Percentiles rank a stretch among this genome's conserved stretches.
phyloP scores from a whole-genome alignment of 2,888 invertebrate species.

The Rhimphoctona megacephalus region DNA sequence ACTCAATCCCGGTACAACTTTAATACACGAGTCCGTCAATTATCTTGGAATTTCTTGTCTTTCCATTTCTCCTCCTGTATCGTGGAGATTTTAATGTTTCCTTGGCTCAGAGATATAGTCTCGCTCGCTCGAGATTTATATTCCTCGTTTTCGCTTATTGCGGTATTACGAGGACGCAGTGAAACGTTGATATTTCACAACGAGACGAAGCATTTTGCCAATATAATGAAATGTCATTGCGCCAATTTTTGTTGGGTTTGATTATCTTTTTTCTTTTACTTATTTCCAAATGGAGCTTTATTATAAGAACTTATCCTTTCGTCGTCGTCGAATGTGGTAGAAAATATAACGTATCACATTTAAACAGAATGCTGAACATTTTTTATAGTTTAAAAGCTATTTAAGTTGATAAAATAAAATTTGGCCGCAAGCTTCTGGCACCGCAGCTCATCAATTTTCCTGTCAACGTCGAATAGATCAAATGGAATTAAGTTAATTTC shows the following conservation, averaged over 20 bases:
- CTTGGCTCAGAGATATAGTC: constrained; percentile 48
- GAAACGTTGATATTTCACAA: constrained; percentile 34
- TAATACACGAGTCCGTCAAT: constrained; percentile 60
- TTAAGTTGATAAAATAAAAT: neutral
- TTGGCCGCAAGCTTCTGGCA: too few species aligned
- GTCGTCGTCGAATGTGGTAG: neutral
- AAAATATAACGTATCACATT: neutral
- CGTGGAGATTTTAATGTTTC: constrained; percentile 53
- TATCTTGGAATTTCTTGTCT: constrained; percentile 66
- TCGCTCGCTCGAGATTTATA: constrained; percentile 52
- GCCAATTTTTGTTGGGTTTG: neutral
- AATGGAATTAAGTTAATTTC: neutral
- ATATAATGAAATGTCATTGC: constrained; percentile 16
- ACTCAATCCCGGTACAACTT: constrained; percentile 26
- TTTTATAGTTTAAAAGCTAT: neutral
- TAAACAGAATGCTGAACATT: neutral
- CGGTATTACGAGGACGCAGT: constrained; percentile 22
- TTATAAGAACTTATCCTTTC: neutral
- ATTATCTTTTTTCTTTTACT: neutral
- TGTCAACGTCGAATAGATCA: too few species aligned
- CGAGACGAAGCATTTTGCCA: constrained; percentile 16
- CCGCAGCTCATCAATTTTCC: too few species aligned
- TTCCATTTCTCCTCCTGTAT: constrained; percentile 46
- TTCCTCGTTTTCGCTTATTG: constrained; percentile 51
- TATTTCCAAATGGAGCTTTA: neutral